phyloP scores from a whole-genome alignment of 2,888 invertebrate species.

The Scaptomyza parva region DNA sequence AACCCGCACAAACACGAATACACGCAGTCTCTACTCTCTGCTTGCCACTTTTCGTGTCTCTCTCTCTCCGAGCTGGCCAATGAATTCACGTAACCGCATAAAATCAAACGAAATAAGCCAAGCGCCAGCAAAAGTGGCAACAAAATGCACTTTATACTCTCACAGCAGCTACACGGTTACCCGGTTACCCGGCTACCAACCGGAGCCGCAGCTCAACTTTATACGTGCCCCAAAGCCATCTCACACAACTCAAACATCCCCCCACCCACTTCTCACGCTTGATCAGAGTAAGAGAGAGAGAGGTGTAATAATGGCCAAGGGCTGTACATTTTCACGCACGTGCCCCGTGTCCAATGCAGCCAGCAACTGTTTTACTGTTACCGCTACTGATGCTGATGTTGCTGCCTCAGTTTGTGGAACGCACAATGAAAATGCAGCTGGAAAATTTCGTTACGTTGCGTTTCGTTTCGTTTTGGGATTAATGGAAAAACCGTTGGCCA shows the following conservation, averaged over 20 bases:
- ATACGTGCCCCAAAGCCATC: conserved; percentile 47
- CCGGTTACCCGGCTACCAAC: conserved; percentile 29
- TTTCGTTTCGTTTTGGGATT: conserved; percentile 17
- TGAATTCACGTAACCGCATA: conserved; percentile 81
- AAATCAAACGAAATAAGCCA: conserved; percentile 81
- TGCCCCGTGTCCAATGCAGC: conserved; percentile 53
- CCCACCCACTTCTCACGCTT: conserved; percentile 1
- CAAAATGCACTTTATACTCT: conserved; percentile 75
- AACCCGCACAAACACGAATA: not conserved
- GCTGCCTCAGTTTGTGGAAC: too few relatives aligned
- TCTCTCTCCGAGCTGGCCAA: conserved; percentile 45
- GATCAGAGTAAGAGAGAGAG: conserved; percentile 46
- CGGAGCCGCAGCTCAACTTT: conserved; percentile 35
- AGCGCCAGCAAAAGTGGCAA: conserved; percentile 70
- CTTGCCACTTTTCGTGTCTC: not conserved
- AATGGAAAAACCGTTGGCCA: conserved; percentile 22
- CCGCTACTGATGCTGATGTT: not conserved
- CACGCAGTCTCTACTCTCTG: too few relatives aligned
- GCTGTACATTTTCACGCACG: conserved; percentile 71
- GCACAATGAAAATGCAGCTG: conserved; percentile 62
- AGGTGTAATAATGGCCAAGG: conserved; percentile 79
- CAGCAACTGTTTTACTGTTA: conserved; percentile 24
- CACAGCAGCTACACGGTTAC: too few relatives aligned
- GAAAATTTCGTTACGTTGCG: conserved; percentile 8
- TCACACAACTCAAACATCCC: not conserved